Conservation (phyloP, 2,797 vertebrate species). For the Xerus rutilus region DNA sequence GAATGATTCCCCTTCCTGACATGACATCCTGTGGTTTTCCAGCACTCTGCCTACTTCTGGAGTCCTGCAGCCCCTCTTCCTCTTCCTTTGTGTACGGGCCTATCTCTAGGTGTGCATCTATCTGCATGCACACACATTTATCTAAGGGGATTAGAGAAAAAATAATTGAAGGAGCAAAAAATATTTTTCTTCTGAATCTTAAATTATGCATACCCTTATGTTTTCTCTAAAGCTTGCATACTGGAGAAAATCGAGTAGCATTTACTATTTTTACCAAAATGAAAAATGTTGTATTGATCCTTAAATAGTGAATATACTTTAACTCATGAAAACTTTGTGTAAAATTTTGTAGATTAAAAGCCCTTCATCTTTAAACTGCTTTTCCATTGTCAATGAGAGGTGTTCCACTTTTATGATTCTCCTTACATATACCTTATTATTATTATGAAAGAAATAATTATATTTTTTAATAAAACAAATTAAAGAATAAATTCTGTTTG, state of each 20-base stretch:
- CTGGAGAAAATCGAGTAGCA: not conserved
- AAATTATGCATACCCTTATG: not conserved
- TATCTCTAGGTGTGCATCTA: not conserved
- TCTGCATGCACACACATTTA: not conserved
- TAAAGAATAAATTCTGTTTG: not conserved
- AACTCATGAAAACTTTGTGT: not conserved
- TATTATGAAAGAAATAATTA: conserved; percentile 42
- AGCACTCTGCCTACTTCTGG: not conserved
- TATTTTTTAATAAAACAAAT: conserved; percentile 56
- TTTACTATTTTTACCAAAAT: conserved; percentile 22
- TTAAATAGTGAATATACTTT: not conserved
- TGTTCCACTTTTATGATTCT: conserved; percentile 17
- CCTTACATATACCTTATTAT: conserved; percentile 34
- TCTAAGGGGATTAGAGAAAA: not conserved
- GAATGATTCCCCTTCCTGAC: not conserved
- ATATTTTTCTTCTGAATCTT: conserved; percentile 1
- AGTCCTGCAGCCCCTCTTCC: not conserved
- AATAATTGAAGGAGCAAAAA: not conserved
- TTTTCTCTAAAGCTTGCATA: not conserved
- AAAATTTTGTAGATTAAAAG: not conserved
- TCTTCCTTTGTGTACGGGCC: rapidly evolving
- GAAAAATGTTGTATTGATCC: not conserved
- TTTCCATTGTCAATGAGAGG: conserved; percentile 19
- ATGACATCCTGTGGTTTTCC: not conserved
- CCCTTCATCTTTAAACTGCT: not conserved